These are phyloP conservation scores for Scaptodrosophila lebanonensis DNA, from an alignment of 1,140 invertebrate species.

Conservation along the genomic window DNA sequence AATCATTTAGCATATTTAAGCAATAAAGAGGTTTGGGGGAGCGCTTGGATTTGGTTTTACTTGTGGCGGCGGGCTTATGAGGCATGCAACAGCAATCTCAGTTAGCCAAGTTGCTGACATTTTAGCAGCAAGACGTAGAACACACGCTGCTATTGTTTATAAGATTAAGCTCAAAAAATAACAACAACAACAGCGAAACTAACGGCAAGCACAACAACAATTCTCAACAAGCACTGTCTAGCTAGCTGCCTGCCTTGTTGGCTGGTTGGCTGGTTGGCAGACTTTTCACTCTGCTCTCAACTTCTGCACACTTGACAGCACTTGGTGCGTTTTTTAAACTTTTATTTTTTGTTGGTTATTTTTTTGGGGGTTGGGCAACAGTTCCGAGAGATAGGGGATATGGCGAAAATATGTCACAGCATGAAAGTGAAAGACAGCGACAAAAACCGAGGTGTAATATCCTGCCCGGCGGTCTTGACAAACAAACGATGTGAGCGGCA, in stretches of 20 bases:
- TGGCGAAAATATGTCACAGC: constrained; percentile 68
- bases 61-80: constrained; percentile 49
- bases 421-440: constrained; percentile 66
- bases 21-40: constrained; percentile 38
- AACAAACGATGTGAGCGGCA: constrained; percentile 23
- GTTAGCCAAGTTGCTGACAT: too few relatives aligned
- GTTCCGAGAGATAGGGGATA: constrained; percentile 5
- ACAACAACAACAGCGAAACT: constrained; percentile 22
- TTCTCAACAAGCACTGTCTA: constrained; percentile 42
- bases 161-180: constrained; percentile 44
- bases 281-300: constrained; percentile 30
- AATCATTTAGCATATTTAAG: constrained; percentile 66
- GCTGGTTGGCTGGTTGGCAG: constrained; percentile 25
- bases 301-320: background rate
- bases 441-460: constrained; percentile 68
- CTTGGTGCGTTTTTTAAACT: too few relatives aligned
- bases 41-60: background rate
- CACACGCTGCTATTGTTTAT: constrained; percentile 65
- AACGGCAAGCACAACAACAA: constrained; percentile 11
- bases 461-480: constrained; percentile 48
- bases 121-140: constrained; percentile 11
- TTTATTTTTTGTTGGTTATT: too few relatives aligned
- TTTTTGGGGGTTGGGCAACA: too few relatives aligned
- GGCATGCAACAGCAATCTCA: constrained; percentile 13
- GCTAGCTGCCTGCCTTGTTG: constrained; percentile 34